phyloP scores from a whole-genome alignment of 2,888 invertebrate genomes.

The Tethea ocularis region DNA sequence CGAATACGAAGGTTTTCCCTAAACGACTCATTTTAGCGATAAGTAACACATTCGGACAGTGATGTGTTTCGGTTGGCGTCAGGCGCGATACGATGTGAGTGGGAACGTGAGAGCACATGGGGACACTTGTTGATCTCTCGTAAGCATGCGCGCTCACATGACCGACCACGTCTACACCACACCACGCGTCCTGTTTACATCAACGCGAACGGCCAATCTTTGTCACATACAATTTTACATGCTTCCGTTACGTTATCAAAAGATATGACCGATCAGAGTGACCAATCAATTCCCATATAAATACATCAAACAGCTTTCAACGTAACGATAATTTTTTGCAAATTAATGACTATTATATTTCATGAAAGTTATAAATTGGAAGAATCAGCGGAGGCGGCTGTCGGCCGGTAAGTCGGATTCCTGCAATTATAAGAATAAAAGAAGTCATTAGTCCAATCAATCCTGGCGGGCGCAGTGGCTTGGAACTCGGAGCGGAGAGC shows the following conservation, averaged over 20 bases:
- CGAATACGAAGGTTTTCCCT: constrained; percentile 21
- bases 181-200: constrained; percentile 13
- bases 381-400: constrained; percentile 47
- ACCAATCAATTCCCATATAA: background rate
- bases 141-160: constrained; percentile 60
- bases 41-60: constrained; percentile 42
- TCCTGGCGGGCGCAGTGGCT: constrained; percentile 40
- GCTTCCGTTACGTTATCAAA: background rate
- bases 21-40: constrained; percentile 27
- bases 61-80: constrained; percentile 27
- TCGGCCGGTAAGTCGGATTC: constrained; percentile 63
- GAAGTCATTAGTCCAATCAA: constrained; percentile 79
- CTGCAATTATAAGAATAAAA: constrained; percentile 76
- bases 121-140: constrained; percentile 76
- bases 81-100: constrained; percentile 24
- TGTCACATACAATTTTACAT: constrained; percentile 5
- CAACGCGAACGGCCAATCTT: constrained; percentile 1
- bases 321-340: constrained; percentile 46
- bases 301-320: constrained; percentile 24
- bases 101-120: constrained; percentile 64
- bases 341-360: constrained; percentile 63
- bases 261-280: background rate
- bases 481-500: constrained; percentile 43
- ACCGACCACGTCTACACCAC: constrained; percentile 24
- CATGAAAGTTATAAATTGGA: constrained; percentile 59